phyloP scores from a whole-genome alignment of 1,140 invertebrate species.

The Leptopilina boulardi region DNA sequence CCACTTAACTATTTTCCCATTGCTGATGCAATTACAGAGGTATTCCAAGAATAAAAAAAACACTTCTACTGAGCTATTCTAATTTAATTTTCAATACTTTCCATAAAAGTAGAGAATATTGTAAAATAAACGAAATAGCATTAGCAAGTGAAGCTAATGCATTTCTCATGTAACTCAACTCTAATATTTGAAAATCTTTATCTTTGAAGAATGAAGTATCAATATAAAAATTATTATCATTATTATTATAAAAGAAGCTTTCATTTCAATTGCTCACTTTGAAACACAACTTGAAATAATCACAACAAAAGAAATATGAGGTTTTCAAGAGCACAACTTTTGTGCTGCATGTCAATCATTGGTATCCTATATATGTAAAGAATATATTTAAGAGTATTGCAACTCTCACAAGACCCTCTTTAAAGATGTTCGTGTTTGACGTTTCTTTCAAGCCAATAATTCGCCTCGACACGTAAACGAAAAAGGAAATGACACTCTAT shows the following conservation, averaged over 20 bases:
- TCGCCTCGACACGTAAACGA: conserved; percentile 48
- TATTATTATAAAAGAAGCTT: not conserved
- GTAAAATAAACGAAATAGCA: not conserved
- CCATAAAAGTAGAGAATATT: conserved; percentile 39
- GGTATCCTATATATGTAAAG: conserved; percentile 34
- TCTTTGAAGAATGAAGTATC: not conserved
- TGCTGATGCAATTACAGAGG: not conserved
- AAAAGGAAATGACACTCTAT: conserved; percentile 52
- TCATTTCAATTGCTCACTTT: conserved; percentile 19
- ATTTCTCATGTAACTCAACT: conserved; percentile 62
- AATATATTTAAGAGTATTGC: conserved; percentile 5
- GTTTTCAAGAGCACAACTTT: conserved; percentile 63
- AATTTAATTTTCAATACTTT: not conserved
- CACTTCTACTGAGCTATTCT: not conserved
- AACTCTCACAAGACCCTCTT: conserved; percentile 19
- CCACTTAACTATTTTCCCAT: not conserved
- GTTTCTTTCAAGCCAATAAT: conserved; percentile 49
- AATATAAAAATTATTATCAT: not conserved
- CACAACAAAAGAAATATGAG: not conserved
- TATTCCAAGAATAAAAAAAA: conserved; percentile 12
- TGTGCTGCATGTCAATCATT: conserved; percentile 73
- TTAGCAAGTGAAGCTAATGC: conserved; percentile 61
- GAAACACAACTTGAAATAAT: not conserved
- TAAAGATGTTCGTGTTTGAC: conserved; percentile 43
- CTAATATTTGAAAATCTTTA: conserved; percentile 62